These are phyloP conservation scores for Falco concolor DNA, from an alignment of 2,797 vertebrate species.

Conservation along the genomic window DNA sequence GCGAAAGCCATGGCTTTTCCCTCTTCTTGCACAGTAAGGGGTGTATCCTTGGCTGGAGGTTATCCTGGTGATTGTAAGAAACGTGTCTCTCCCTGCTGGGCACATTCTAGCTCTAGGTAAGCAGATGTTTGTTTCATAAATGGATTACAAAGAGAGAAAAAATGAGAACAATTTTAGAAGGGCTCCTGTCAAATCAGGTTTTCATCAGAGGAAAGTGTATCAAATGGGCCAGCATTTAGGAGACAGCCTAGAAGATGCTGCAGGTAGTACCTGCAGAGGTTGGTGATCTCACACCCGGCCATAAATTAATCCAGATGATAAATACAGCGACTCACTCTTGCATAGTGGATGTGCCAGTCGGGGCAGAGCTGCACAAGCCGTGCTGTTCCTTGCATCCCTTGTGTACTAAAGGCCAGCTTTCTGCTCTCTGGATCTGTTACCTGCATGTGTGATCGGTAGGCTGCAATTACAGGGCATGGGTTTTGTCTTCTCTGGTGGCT, in stretches of 20 bases:
- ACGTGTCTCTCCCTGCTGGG: not conserved
- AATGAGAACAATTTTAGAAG: not conserved
- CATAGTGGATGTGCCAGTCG: rapidly evolving
- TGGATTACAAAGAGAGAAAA: not conserved
- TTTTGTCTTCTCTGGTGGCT: not conserved
- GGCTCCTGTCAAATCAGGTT: not conserved
- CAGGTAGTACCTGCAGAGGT: not conserved
- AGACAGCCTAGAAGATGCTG: not conserved
- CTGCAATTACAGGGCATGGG: too few species aligned
- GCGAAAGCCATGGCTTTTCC: not conserved
- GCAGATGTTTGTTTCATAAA: not conserved
- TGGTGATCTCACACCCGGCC: not conserved
- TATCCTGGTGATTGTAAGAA: not conserved
- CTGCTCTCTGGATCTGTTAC: not conserved
- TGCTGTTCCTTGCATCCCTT: not conserved
- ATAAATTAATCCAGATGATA: not conserved
- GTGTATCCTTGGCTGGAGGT: not conserved
- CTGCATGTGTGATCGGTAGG: not conserved
- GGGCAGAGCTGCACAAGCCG: not conserved
- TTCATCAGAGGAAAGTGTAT: not conserved
- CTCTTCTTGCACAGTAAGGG: not conserved
- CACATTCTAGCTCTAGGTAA: not conserved
- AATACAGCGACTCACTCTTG: rapidly evolving
- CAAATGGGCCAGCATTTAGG: not conserved
- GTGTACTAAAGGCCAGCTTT: not conserved